Evolutionary conservation across 2,113 vertebrate genomes (phyloP), one percentile per base, ranked within the genome.

Genomic region (Platysternon megacephalum): DNA sequence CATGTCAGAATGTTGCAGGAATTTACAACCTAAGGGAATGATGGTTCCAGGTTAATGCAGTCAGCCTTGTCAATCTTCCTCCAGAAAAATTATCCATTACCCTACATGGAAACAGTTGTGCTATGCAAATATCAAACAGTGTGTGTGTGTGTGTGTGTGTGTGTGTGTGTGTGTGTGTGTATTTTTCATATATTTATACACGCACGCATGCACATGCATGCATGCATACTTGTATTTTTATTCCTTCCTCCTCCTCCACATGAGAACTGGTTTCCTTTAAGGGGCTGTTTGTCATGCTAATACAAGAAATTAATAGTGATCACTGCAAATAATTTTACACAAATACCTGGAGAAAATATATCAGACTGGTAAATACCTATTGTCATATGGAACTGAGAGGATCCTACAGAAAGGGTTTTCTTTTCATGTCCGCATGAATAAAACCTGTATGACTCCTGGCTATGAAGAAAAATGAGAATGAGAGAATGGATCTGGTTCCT

Each of bases 11-110:
- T 85, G 84, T 49, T 87, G 32, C 19, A 94, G 93, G 95, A 94
- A 95, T 98, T 95, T 95, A 94, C 86, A 95, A 61, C 79, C 76
- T 65, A 72, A 90, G 39, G 80, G 89, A 89, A 81, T 21, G 84
- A 74, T 91, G 49, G 76, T 97, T 97, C 93, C 97, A 97, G 79
- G 91, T 96, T 97, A 95, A 93, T 91, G 42, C 81, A 90, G 83
- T 92, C 87, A 92, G 16, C 78, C 46, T 89, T 94, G 87, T 96
- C 93, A 94, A 91, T 89, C 44, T 53, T 94, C 32, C 92, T 96
- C 83, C 78, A 95, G 87, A 96, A 98, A 97, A 97, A 95, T 83
- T 88, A 76, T 44, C 68, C 5, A 26, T 85, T 86, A 89, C 28
- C 42, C 61, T 88, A 8, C 17, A 58, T 2, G 83, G 58, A 26